Evolutionary conservation across 1,140 invertebrate species (phyloP), one percentile per base, ranked within the genome.

Genomic region (Psilanteris sp.): DNA sequence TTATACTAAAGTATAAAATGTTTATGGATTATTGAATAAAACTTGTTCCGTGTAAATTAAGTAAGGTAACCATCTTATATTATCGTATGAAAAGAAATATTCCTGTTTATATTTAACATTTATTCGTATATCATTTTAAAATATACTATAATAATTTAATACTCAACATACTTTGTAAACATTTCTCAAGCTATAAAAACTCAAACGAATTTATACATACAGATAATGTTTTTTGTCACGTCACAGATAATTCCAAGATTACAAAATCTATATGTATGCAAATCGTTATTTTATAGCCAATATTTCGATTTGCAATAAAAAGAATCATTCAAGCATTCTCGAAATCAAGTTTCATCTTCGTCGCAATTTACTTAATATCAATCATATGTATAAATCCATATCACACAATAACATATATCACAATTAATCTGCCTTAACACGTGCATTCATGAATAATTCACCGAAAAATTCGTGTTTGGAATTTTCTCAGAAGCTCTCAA

Each of bases 391-490:
- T 73, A 57, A 64, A 57, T 39, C 36, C 26, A 13, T 4, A 26
- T 22, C 9, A 14, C 66, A 73, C 52, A 73, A 73, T 73, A 52
- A 50, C 34, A 73, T 66, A 15, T 34, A 44, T 66, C 59, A 50
- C 70, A 57, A 73, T 73, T 73, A 73, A 73, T 73, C 48, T 44
- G 22, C 9, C 57, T 48, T 37, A 66, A 73, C 70, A 66, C 61
- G 31, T 26, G 59, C 41, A 31, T 18, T 52, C 52, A 73, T 73
- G 70, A 66, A 73, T 73, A 73, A 73, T 73, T 57, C 59, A 73
- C 57, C 20, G 22, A 73, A 59, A 73, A 66, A 66, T 59, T 73
- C 29, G 43, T 73, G 43, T 64, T 36, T 20, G 43, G 20, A 7
- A 57, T 73, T 73, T 73, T 73, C 64, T 14, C 32, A 13, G 5